Evolutionary conservation across 92 coral and sea anemone genomes (phyloP), one percentile per base, ranked within the genome.

Genomic region (Galaxea fascicularis): DNA sequence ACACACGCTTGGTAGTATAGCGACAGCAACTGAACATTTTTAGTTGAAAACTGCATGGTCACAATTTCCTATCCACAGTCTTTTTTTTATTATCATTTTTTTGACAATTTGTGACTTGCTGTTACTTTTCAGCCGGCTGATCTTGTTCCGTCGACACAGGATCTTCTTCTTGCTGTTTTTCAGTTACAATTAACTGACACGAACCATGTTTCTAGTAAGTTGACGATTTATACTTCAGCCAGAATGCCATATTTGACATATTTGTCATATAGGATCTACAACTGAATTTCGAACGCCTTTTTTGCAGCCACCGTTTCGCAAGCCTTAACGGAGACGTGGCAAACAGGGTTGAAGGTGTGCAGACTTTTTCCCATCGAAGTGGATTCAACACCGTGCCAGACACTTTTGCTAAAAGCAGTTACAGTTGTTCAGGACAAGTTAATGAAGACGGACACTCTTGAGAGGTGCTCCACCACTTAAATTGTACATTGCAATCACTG

Each of bases 131-230:
- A 90, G 93, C 68, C 85, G 45, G 83, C 26, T 82, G 83, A 87
- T 35, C 53, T 91, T 15, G 78, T 82, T 21, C 67, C 82, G 1
- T 57, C 66, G 2, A 82, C 60, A 56, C 85, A 88, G 56, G 94
- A 91, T 57, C 77, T 91, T 57, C 89, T 91, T 11, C 79, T 91
- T 5, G 80, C 89, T 10, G 70, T 91, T 29, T 91, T 88, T 59
- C 73, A 87, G 45, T 56, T 87, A 15, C 91, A 83, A 74, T 26
- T 82, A 53, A 17, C 4, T 6, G 60, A 44, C 16, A 17, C 21
- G 45, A 22, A 35, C n/a, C 51, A 20, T 6, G 60, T 26, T 29
- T 45, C 86, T 6, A 7, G 86, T 82, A 25, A 82, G 86, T 71
- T 25, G 76, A 10, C 12, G 10, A 21, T 14, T 25, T 29, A 4